phyloP scores from a whole-genome alignment of 2,113 vertebrate genomes.

The Neodon shergylaensis region DNA sequence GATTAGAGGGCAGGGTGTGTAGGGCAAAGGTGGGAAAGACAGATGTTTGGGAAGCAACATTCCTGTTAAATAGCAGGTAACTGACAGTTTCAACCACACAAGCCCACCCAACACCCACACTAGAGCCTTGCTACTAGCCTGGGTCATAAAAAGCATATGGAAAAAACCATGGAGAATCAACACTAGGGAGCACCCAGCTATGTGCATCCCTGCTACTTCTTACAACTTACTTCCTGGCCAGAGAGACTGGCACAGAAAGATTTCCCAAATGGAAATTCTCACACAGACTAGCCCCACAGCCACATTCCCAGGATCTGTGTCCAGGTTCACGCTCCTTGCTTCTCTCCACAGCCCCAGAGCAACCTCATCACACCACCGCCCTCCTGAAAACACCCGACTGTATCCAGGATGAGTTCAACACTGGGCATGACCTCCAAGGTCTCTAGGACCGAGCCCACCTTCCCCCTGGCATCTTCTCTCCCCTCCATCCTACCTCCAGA shows the following conservation, averaged over 20 bases:
- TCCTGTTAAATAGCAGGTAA: background rate
- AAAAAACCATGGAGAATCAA: background rate
- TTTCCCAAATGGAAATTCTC: background rate
- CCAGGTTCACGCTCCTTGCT: background rate
- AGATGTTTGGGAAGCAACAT: background rate
- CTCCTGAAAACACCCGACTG: background rate
- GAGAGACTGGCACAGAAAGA: background rate
- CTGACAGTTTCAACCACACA: background rate
- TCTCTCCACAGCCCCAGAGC: background rate
- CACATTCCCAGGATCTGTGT: background rate
- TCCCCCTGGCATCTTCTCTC: background rate
- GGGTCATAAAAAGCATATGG: fast-evolving
- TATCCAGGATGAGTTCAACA: background rate
- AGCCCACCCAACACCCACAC: background rate
- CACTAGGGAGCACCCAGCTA: background rate
- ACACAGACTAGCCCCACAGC: background rate
- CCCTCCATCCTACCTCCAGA: background rate
- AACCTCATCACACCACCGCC: background rate
- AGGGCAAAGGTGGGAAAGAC: background rate
- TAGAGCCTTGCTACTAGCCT: background rate
- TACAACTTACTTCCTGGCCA: background rate
- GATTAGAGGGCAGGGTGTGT: background rate
- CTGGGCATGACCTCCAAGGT: background rate
- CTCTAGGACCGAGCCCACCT: background rate
- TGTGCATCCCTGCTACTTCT: background rate